Evolutionary conservation across 2,797 vertebrate species (phyloP), one percentile per base, ranked within the genome.

Genomic region (Urosaurus nigricauda): DNA sequence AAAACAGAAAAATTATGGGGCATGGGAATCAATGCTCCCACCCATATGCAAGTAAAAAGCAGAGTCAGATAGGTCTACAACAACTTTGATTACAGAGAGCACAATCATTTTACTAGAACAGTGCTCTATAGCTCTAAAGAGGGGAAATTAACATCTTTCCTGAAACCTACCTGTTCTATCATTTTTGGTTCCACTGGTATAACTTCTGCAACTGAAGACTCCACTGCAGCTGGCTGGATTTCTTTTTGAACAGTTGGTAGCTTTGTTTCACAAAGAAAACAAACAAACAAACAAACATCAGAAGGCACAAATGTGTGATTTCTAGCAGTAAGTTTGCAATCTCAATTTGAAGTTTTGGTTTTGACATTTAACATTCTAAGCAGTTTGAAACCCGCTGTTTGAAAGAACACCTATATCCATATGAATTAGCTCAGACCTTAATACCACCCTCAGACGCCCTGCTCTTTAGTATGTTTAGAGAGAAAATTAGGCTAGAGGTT

Each of bases 121-220:
- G 9, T 2, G 68, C 21, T 29, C 65, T 82, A 65, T 82, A 24
- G 37, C 56, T n/a, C 16, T 2, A 51, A 60, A 73, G 47, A 56
- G 16, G 19, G 53, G 56, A 84, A 65, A 29, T 63, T 93, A 87
- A 29, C 43, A 68, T 6, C 16, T 32, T 83, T 60, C 91, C 37
- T 85, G 90, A 95, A 91, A 16, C 73, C 86, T 89, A 89, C 35
- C 26, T 82, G 40, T 32, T 93, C 90, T 70, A 93, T 79, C 70
- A 73, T 56, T 60, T 89, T 87, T 12, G 56, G 80, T 53, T 40
- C 60, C 1, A 11, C 81, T 87, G 92, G 56, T 78, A 89, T 26
- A 47, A 85, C 89, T 78, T 88, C 71, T 92, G 87, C 6, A 90
- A 82, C 11, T 53, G 0, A 2, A 89, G 78, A 90, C 73, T 91